Base-by-base conservation (phyloP, 2,888 invertebrate genomes). In the Rhopalosiphum nymphaeae region DNA sequence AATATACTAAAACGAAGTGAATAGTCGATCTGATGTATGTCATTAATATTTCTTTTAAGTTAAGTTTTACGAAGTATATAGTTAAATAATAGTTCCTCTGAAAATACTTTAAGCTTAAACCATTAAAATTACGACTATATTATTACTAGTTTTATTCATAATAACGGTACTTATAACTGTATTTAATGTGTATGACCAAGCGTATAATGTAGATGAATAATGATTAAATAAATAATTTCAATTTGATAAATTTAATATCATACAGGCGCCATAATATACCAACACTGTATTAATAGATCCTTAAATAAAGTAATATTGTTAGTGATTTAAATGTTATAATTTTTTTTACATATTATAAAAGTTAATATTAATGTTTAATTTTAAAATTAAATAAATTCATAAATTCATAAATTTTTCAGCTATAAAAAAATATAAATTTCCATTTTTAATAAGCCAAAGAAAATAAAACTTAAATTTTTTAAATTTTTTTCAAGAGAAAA, bases 91-190 rank as follows among this genome's bases (percentile, higher is more conserved):
- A 67, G 67, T 67, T 67, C 16, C 5, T 7, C n/a, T 36, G 67
- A 36, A 67, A 67, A 21, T 67, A 36, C 67, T n/a, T 13, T 67
- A 67, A 67, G 67, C 67, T 67, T 67, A 67, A 67, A 67, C 36
- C 67, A 67, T 67, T 67, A 67, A 67, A 67, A 67, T 36, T 67
- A 57, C 67, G 36, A 67, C 67, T n/a, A 67, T 67, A 67, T 67
- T n/a, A n/a, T 16, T 67, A 67, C n/a, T 67, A 67, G n/a, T 67
- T 67, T 36, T 67, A 67, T 5, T 21, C 67, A 36, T 67, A 67
- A 67, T 67, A n/a, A 36, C 21, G 36, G 67, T 67, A 67, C 67
- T 67, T 36, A 36, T 36, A 67, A 67, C 67, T 36, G n/a, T 67
- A 16, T 67, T 67, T 67, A 67, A 67, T 67, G 67, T 36, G 36